Percentiles rank a stretch among this genome's conserved stretches.
Evolutionary conservation across 2,888 invertebrate genomes (phyloP).

Genomic region (Pollenia labialis): DNA sequence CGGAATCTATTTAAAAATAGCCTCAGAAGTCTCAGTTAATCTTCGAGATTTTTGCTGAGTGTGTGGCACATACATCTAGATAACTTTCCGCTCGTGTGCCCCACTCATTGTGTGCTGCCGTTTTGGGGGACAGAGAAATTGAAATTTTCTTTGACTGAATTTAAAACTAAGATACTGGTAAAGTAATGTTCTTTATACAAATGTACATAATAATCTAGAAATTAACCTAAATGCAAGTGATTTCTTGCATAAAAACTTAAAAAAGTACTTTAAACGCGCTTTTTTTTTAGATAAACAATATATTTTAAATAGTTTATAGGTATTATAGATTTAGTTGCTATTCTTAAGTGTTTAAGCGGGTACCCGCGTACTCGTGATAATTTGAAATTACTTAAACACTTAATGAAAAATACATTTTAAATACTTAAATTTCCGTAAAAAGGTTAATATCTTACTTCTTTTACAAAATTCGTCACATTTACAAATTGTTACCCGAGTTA

Average conservation of each 20-base stretch:
- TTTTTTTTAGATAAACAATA: too few relatives aligned
- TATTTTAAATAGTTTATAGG: too few relatives aligned
- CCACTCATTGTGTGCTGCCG: slow-evolving; percentile 44
- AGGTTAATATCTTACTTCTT: too few relatives aligned
- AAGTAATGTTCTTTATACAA: slow-evolving; percentile 49
- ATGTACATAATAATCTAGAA: not conserved
- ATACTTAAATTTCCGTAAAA: too few relatives aligned
- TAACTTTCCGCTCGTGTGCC: slow-evolving; percentile 3
- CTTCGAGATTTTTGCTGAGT: slow-evolving; percentile 45
- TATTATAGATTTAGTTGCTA: too few relatives aligned
- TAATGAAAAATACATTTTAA: too few relatives aligned
- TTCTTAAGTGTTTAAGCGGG: too few relatives aligned
- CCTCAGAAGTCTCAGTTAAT: slow-evolving; percentile 49
- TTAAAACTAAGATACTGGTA: slow-evolving; percentile 62
- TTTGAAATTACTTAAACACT: too few relatives aligned
- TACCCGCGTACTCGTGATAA: too few relatives aligned
- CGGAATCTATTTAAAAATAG: slow-evolving; percentile 60
- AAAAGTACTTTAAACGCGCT: too few relatives aligned
- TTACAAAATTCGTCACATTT: too few relatives aligned
- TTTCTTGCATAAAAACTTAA: not conserved
- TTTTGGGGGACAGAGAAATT: slow-evolving; percentile 32
- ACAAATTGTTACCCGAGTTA: too few relatives aligned
- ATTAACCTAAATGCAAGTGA: not conserved
- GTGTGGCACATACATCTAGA: slow-evolving; percentile 48
- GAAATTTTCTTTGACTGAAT: slow-evolving; percentile 48